Conservation (phyloP, 2,888 invertebrate genomes). For the Tetragonisca angustula region DNA sequence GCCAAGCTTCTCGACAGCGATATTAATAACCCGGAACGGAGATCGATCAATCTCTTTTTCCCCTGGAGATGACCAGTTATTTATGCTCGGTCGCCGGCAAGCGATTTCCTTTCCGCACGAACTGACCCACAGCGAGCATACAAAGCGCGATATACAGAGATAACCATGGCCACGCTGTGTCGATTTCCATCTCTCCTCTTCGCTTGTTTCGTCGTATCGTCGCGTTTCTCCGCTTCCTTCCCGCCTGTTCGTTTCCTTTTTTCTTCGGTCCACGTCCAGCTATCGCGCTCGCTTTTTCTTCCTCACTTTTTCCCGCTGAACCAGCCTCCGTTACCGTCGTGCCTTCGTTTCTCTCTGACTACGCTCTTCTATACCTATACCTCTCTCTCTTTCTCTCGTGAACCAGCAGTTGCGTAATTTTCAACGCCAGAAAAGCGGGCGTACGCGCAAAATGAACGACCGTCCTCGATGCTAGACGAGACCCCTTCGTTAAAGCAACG, state of each 20-base stretch:
- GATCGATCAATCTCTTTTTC: slow-evolving; percentile 18
- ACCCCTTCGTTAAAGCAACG: slow-evolving; percentile 73
- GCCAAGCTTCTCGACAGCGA: background rate
- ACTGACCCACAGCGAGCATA: slow-evolving; percentile 1
- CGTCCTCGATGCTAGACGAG: slow-evolving; percentile 54
- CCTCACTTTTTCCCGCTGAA: slow-evolving; percentile 44
- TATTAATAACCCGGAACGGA: slow-evolving; percentile 1
- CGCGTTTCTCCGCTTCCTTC: slow-evolving; percentile 61
- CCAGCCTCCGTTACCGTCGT: background rate
- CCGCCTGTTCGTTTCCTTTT: slow-evolving; percentile 44
- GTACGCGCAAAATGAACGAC: slow-evolving; percentile 69
- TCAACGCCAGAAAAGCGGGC: slow-evolving; percentile 50
- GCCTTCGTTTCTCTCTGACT: slow-evolving; percentile 21
- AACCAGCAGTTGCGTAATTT: slow-evolving; percentile 62
- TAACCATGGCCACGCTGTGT: slow-evolving; percentile 4
- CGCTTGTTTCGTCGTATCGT: slow-evolving; percentile 41
- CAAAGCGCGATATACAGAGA: slow-evolving; percentile 28
- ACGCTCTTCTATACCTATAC: background rate
- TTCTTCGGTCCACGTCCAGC: slow-evolving; percentile 14
- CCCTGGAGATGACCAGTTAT: slow-evolving; percentile 24
- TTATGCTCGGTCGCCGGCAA: slow-evolving; percentile 13
- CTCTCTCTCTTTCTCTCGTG: slow-evolving; percentile 16
- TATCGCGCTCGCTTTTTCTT: slow-evolving; percentile 45
- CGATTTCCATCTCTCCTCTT: slow-evolving; percentile 28
- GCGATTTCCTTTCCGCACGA: slow-evolving; percentile 35